Percentiles rank a stretch among this genome's conserved stretches.
Conservation (phyloP, 2,797 vertebrate genomes). For the Naso thynnoides region DNA sequence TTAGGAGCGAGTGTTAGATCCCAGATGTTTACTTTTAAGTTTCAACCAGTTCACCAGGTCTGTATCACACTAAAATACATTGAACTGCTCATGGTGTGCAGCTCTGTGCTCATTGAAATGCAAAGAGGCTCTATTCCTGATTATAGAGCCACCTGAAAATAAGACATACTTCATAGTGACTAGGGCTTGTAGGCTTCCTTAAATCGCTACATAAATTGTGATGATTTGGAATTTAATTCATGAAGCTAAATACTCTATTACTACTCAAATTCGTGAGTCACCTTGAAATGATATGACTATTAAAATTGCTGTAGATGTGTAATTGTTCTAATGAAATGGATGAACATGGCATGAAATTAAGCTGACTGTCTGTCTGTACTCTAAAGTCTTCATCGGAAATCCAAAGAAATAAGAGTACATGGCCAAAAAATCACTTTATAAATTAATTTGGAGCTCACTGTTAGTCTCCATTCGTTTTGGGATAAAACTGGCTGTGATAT, state of each 20-base stretch:
- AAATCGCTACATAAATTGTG: constrained; percentile 34
- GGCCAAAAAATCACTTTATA: constrained; percentile 39
- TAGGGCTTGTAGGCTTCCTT: constrained; percentile 27
- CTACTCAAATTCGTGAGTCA: constrained; percentile 49
- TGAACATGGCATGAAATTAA: constrained; percentile 52
- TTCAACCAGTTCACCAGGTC: constrained; percentile 22
- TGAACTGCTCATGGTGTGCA: constrained; percentile 15
- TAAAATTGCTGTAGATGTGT: constrained; percentile 34
- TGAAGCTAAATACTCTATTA: constrained; percentile 31
- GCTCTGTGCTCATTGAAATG: constrained; percentile 35
- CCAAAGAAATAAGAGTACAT: constrained; percentile 27
- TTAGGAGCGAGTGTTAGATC: constrained; percentile 22
- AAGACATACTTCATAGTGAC: constrained; percentile 30
- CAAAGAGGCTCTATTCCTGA: constrained; percentile 40
- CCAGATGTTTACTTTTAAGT: constrained; percentile 30
- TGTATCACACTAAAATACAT: constrained; percentile 32
- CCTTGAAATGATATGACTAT: constrained; percentile 54
- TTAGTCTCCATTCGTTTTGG: constrained; percentile 1
- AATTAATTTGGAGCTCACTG: constrained; percentile 35
- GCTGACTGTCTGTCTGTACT: constrained; percentile 35
- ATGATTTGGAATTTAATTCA: constrained; percentile 45
- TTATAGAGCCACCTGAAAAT: constrained; percentile 42
- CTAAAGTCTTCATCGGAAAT: constrained; percentile 42
- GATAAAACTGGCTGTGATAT: constrained; percentile 27
- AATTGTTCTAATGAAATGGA: constrained; percentile 49